Percentiles rank a stretch among this genome's conserved stretches.
phyloP scores from a whole-genome alignment of 2,888 invertebrate genomes.

The Tryphoninae sp. region DNA sequence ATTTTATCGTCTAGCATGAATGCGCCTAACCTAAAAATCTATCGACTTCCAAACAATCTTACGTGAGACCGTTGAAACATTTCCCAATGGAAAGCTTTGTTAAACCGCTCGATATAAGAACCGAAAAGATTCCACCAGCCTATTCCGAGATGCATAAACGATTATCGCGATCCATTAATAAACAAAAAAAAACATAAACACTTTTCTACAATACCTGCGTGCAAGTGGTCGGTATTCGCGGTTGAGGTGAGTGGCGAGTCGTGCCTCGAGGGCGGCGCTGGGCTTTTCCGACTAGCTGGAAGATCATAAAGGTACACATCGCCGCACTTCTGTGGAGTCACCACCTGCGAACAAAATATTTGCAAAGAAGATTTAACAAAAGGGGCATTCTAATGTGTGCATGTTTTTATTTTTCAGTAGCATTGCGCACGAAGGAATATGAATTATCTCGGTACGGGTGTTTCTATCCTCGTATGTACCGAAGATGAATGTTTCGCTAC shows the following conservation, averaged over 20 bases:
- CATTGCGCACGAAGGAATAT: slow-evolving; percentile 28
- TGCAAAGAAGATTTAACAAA: slow-evolving; percentile 28
- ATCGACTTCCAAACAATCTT: no score
- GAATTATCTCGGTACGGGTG: slow-evolving; percentile 20
- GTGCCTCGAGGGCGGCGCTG: slow-evolving; percentile 77
- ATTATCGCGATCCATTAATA: neutral
- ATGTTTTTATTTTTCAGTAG: neutral
- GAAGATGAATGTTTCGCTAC: slow-evolving; percentile 22
- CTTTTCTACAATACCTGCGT: slow-evolving; percentile 70
- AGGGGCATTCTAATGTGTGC: slow-evolving; percentile 3
- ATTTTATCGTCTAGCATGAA: no score
- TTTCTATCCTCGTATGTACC: neutral
- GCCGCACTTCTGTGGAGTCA: slow-evolving; percentile 88
- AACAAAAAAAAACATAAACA: slow-evolving; percentile 5
- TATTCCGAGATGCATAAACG: no score
- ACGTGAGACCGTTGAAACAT: no score
- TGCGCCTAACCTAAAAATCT: no score
- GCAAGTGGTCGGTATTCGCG: slow-evolving; percentile 75
- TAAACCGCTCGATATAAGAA: no score
- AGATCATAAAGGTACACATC: slow-evolving; percentile 89
- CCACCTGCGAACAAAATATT: slow-evolving; percentile 82
- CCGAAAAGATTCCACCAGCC: no score
- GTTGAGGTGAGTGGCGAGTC: slow-evolving; percentile 78
- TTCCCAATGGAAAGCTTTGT: no score
- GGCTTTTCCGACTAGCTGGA: slow-evolving; percentile 81